phyloP scores from a whole-genome alignment of 1,140 invertebrate genomes.

The Trichomalopsis sarcophagae region DNA sequence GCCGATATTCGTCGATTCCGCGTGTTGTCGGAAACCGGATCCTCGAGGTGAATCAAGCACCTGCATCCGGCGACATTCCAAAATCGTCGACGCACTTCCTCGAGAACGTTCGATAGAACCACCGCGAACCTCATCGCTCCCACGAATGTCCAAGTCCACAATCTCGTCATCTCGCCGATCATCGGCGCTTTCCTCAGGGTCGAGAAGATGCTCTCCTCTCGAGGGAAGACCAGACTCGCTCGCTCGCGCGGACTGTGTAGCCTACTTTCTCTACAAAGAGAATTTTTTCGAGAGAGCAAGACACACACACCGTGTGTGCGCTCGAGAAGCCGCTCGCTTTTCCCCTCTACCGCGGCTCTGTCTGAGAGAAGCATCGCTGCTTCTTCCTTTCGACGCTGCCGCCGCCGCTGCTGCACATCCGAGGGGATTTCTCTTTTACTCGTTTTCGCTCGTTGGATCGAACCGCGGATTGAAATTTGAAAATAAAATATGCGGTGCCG shows the following conservation, averaged over 20 bases:
- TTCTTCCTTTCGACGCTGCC: not conserved
- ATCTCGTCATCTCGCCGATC: not conserved
- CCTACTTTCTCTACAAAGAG: constrained; percentile 73
- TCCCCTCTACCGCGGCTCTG: not conserved
- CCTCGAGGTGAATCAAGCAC: not conserved
- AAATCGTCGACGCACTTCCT: not conserved
- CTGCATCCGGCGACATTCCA: constrained; percentile 17
- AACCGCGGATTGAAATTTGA: not conserved
- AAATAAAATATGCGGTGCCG: not conserved
- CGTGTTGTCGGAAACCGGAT: not conserved
- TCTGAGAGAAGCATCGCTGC: not conserved
- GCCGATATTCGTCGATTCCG: no score
- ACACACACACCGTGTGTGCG: constrained; percentile 55
- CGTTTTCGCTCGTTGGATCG: constrained; percentile 11
- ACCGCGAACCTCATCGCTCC: no score
- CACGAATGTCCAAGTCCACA: no score
- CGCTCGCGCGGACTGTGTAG: constrained; percentile 59
- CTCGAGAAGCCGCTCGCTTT: constrained; percentile 51
- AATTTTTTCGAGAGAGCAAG: constrained; percentile 61
- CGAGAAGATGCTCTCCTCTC: constrained; percentile 54
- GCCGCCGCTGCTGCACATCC: not conserved
- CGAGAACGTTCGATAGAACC: no score
- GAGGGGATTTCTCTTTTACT: constrained; percentile 39
- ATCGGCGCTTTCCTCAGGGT: constrained; percentile 39
- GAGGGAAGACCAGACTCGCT: constrained; percentile 33